Percentiles rank a stretch among this genome's conserved stretches.
phyloP scores from a whole-genome alignment of 2,888 invertebrate species.

The Lomographa bimaculata region DNA sequence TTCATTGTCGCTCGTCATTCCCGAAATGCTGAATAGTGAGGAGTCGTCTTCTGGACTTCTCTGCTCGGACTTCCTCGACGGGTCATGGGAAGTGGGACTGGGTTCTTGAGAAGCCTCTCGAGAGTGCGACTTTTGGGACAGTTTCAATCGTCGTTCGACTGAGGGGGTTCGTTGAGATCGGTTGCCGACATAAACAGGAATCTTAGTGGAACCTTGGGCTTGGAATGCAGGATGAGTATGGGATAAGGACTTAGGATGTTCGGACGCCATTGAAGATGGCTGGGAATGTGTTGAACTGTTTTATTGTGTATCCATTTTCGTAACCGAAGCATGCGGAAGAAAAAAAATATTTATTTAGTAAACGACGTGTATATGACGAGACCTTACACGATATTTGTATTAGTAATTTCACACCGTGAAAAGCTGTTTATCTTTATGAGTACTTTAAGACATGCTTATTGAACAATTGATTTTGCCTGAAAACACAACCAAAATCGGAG shows the following conservation, averaged over 20 bases:
- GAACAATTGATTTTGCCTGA: conserved; percentile 8
- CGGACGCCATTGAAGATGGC: conserved; percentile 78
- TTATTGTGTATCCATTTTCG: conserved; percentile 60
- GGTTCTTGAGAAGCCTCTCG: conserved; percentile 74
- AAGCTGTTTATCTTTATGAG: conserved; percentile 40
- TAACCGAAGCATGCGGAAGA: conserved; percentile 72
- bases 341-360: conserved; percentile 56
- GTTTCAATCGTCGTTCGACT: conserved; percentile 60
- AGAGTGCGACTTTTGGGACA: conserved; percentile 60
- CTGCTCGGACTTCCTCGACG: conserved; percentile 76
- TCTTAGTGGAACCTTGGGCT: conserved; percentile 87
- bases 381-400: conserved; percentile 34
- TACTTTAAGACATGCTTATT: conserved; percentile 44
- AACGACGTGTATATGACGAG: conserved; percentile 33
- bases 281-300: conserved; percentile 81
- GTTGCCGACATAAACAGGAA: conserved; percentile 87
- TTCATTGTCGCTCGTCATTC: conserved; percentile 83
- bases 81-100: conserved; percentile 75
- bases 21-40: conserved; percentile 82
- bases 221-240: conserved; percentile 82
- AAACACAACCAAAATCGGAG: conserved; percentile 25
- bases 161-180: conserved; percentile 84
- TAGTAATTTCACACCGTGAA: conserved; percentile 49
- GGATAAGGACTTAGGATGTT: conserved; percentile 74
- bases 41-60: conserved; percentile 82